phyloP scores from a whole-genome alignment of 2,797 vertebrate genomes.

The Lepilemur ruficaudatus region DNA sequence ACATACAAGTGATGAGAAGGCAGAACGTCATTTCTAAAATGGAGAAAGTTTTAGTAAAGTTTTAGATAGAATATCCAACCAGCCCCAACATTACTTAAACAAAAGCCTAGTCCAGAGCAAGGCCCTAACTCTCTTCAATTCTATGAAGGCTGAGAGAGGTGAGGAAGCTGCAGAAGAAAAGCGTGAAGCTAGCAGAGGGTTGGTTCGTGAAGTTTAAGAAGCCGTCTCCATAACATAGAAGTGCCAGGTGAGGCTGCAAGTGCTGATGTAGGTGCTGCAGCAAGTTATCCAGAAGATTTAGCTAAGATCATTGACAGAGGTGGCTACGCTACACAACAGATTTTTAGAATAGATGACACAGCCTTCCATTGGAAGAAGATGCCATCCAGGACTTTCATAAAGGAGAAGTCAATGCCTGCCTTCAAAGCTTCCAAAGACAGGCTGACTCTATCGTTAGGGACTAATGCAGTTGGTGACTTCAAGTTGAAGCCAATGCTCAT shows the following conservation, averaged over 20 bases:
- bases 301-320: not conserved
- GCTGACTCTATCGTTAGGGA: not conserved
- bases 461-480: not conserved
- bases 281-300: not conserved
- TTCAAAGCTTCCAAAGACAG: not conserved
- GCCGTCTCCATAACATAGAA: not conserved
- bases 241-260: not conserved
- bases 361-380: not conserved
- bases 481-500: not conserved
- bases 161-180: not conserved
- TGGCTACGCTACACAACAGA: not conserved
- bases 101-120: not conserved
- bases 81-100: not conserved
- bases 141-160: not conserved
- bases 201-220: not conserved
- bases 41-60: not conserved
- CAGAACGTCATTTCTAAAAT: not conserved
- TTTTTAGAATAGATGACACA: not conserved
- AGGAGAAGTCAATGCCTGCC: not conserved
- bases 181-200: rapidly evolving
- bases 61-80: not conserved
- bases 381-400: not conserved
- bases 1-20: not conserved
- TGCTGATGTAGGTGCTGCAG: no score
- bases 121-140: not conserved